phyloP scores from a whole-genome alignment of 2,888 invertebrate species.

The Subacronicta megacephala region DNA sequence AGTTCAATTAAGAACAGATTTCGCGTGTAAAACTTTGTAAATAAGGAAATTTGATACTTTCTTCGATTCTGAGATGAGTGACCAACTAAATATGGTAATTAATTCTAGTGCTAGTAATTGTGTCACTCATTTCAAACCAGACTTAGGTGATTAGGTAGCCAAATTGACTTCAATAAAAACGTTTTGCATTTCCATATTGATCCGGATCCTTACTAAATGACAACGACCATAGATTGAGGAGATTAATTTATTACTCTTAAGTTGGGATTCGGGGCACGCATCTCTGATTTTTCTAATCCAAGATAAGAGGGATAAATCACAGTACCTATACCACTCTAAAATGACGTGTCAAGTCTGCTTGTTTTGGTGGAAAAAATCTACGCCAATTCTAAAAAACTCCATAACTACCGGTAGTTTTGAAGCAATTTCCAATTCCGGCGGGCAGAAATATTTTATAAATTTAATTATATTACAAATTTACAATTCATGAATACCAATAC shows the following conservation, averaged over 20 bases:
- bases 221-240: background rate
- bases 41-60: conserved; percentile 16
- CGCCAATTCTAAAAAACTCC: too few relatives aligned
- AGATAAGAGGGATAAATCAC: too few relatives aligned
- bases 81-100: conserved; percentile 49
- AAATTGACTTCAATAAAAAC: conserved; percentile 22
- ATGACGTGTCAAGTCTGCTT: too few relatives aligned
- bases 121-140: conserved; percentile 44
- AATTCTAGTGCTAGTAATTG: conserved; percentile 47
- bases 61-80: conserved; percentile 31
- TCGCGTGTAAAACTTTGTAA: conserved; percentile 12
- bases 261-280: background rate
- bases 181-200: conserved; percentile 35
- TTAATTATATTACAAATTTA: too few relatives aligned
- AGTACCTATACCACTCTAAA: too few relatives aligned
- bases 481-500: too few relatives aligned
- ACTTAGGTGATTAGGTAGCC: conserved; percentile 29
- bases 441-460: too few relatives aligned
- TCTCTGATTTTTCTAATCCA: too few relatives aligned
- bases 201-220: conserved; percentile 11
- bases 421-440: too few relatives aligned
- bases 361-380: too few relatives aligned
- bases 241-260: background rate
- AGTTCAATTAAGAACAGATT: conserved; percentile 10
- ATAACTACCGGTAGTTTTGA: too few relatives aligned